Percentiles rank a stretch among this genome's conserved stretches.
phyloP scores from a whole-genome alignment of 1,140 invertebrate genomes.

The Brachionus paranguensis region DNA sequence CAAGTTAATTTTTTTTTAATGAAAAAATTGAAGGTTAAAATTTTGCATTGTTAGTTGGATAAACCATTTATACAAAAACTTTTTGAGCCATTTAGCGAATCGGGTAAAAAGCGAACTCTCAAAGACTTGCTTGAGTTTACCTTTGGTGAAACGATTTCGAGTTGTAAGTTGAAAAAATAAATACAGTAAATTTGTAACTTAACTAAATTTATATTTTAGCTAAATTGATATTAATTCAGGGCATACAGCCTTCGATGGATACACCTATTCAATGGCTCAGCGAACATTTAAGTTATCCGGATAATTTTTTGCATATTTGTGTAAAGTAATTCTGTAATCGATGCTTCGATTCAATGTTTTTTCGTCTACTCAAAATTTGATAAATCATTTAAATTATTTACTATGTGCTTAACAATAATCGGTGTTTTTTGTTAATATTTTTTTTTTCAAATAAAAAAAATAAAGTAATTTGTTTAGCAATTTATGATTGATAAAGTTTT shows the following conservation, averaged over 20 bases:
- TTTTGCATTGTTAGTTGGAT: constrained; percentile 43
- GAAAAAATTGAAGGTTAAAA: neutral
- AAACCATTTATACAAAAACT: constrained; percentile 51
- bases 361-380: neutral
- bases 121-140: constrained; percentile 46
- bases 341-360: neutral
- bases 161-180: constrained; percentile 42
- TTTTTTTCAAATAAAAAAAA: neutral
- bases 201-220: constrained; percentile 41
- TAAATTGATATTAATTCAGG: constrained; percentile 72
- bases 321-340: constrained; percentile 39
- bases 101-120: constrained; percentile 47
- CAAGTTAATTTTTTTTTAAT: constrained; percentile 40
- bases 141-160: constrained; percentile 44
- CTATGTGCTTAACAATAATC: neutral
- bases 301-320: constrained; percentile 86
- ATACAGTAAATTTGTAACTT: neutral
- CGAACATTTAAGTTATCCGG: constrained; percentile 92
- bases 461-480: neutral
- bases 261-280: constrained; percentile 95
- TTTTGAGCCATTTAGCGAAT: constrained; percentile 51
- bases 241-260: constrained; percentile 74
- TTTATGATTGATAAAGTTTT: no score
- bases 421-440: neutral
- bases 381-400: neutral